Evolutionary conservation across 2,113 vertebrate species (phyloP).

Genomic region (Trematocara stigmaticum): DNA sequence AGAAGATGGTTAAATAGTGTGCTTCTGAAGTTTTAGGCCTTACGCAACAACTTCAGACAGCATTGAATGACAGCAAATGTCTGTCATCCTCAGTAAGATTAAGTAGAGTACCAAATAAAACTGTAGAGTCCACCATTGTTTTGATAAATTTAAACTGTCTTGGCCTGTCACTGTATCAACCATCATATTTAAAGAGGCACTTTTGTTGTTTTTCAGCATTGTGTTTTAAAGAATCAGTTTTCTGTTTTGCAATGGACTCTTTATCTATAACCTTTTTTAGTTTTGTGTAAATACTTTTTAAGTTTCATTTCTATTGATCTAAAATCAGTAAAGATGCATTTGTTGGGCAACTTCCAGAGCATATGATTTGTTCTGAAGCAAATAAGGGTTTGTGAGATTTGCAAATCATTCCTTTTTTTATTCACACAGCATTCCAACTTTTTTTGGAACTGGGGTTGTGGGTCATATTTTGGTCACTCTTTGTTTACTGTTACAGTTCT

Average conservation of each 20-base stretch:
- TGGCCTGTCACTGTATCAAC: not conserved
- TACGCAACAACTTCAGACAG: not conserved
- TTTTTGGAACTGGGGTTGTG: not conserved
- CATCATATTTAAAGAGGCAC: not conserved
- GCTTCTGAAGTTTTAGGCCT: not conserved
- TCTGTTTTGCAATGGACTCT: not conserved
- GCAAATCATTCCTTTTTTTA: not conserved
- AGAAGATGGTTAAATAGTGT: not conserved
- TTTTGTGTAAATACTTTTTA: not conserved
- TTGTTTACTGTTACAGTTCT: not conserved
- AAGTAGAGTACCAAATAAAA: not conserved
- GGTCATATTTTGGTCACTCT: not conserved
- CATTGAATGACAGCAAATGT: not conserved
- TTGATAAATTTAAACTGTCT: not conserved
- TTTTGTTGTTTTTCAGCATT: not conserved
- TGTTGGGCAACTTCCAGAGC: not conserved
- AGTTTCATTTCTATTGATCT: not conserved
- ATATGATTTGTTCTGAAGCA: not conserved
- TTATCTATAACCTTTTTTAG: not conserved
- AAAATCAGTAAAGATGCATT: not conserved
- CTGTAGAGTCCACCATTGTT: not conserved
- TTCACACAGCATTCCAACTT: not conserved
- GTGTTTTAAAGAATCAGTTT: not conserved
- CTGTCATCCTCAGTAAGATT: not conserved
- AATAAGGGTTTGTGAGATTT: not conserved